These are phyloP conservation scores for Trichacis sp. DNA, from an alignment of 2,888 invertebrate genomes.

Conservation along the genomic window DNA sequence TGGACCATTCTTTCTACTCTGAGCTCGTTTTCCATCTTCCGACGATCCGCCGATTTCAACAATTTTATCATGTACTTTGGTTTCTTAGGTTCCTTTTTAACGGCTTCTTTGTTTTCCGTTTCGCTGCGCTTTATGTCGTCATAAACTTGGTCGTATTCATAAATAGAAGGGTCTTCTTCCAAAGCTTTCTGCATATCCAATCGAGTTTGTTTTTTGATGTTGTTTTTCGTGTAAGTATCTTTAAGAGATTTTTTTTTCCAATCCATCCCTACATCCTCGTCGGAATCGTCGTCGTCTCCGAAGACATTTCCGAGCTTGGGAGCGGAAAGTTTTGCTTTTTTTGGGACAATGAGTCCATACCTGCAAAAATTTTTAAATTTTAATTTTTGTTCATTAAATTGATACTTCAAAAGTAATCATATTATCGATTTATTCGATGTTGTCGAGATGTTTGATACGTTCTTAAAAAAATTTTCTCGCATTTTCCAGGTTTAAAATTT, in stretches of 20 bases:
- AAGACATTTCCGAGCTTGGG: slow-evolving; percentile 75
- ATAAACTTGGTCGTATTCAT: slow-evolving; percentile 95
- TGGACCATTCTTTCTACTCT: slow-evolving; percentile 91
- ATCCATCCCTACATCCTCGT: slow-evolving; percentile 71
- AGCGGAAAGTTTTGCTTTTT: too few species aligned
- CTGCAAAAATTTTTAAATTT: too few species aligned
- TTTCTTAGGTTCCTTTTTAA: slow-evolving; percentile 74
- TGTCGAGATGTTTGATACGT: too few species aligned
- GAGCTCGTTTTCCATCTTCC: slow-evolving; percentile 92
- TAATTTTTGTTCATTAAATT: too few species aligned
- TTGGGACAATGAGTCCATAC: slow-evolving; percentile 84
- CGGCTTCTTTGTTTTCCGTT: slow-evolving; percentile 74
- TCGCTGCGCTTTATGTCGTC: slow-evolving; percentile 88
- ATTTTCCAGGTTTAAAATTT: too few species aligned
- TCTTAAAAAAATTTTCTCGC: too few species aligned
- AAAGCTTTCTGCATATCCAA: slow-evolving; percentile 86
- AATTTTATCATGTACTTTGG: slow-evolving; percentile 91
- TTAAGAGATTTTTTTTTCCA: slow-evolving; percentile 65
- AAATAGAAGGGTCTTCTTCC: slow-evolving; percentile 92
- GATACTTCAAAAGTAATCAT: too few species aligned
- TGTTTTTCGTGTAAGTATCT: slow-evolving; percentile 59
- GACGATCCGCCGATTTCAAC: slow-evolving; percentile 84
- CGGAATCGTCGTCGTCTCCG: slow-evolving; percentile 79
- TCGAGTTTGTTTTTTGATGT: slow-evolving; percentile 71
- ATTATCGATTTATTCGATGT: too few species aligned